Base-by-base conservation (phyloP, 2,888 invertebrate species). In the Malthinus flaveolus region DNA sequence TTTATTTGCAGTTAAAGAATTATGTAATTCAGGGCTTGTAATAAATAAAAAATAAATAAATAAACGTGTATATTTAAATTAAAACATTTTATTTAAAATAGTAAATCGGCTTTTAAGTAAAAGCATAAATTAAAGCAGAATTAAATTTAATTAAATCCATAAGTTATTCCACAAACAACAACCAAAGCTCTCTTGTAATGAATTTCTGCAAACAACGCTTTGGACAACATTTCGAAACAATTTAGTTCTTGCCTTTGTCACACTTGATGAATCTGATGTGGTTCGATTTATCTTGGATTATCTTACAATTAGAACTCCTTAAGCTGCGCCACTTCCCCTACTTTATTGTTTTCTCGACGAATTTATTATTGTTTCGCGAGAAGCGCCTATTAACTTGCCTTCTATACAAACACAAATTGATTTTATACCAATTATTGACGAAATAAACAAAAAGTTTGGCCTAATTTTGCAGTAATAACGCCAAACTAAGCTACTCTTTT, bases 191-290 rank as follows among this genome's bases (percentile, higher is more conserved):
- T 23, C 59, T 61, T 61, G 63, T 66, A 69, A 66, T 65, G 63
- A 65, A 66, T 66, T 66, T 57, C 56, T 36, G 53, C 58, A 51
- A 62, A 63, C 59, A 60, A 55, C 58, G 58, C 50, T 54, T 55
- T 58, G 68, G 68, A 69, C 67, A 66, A 59, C 63, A 65, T 69
- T 70, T 62, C 63, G 65, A 69, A 72, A 71, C 72, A 72, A 72
- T 71, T 68, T 69, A 68, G 69, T 69, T 66, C 65, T 67, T 62
- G 65, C 71, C 68, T 70, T 71, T 71, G 70, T 71, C 68, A 65
- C 69, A 65, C 65, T 66, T 70, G 71, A 71, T 69, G 71, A 71
- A 71, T 71, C 68, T 68, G 68, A 70, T 70, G 69, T 66, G 67
- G 69, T 66, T 67, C 68, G 68, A 71, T 70, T 70, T 64, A 70